phyloP scores from a whole-genome alignment of 2,888 invertebrate genomes.

The Cephus runcator region DNA sequence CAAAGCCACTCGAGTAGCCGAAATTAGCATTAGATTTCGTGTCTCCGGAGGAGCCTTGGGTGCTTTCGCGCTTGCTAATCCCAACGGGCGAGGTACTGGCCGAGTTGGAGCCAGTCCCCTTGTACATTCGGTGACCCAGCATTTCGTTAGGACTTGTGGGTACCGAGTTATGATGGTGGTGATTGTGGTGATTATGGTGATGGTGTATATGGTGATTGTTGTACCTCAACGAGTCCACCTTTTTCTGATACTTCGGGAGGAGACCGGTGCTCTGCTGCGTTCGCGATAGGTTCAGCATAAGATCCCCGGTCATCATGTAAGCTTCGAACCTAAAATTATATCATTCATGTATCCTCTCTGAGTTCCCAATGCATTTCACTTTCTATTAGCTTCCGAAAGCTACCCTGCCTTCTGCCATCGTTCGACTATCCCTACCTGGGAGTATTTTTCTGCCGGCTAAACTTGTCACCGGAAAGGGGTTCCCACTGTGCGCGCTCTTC shows the following conservation, averaged over 20 bases:
- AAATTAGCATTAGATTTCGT: conserved; percentile 43
- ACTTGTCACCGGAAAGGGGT: conserved; percentile 66
- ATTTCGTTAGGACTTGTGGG: conserved; percentile 77
- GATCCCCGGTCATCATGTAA: conserved; percentile 98
- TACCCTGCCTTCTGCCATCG: background rate
- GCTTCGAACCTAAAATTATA: conserved; percentile 80
- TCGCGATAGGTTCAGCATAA: conserved; percentile 91
- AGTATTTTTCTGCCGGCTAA: conserved; percentile 60
- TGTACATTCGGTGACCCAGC: conserved; percentile 69
- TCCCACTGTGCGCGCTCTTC: conserved; percentile 70
- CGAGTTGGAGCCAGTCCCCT: conserved; percentile 65
- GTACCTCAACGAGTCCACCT: conserved; percentile 69
- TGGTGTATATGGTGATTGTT: conserved; percentile 72
- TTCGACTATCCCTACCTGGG: conserved; percentile 49
- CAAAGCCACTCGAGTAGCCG: conserved; percentile 70
- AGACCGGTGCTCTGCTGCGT: conserved; percentile 77
- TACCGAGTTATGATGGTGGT: conserved; percentile 71
- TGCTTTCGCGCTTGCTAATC: conserved; percentile 67
- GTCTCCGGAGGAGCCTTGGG: conserved; percentile 23
- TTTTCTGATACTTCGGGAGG: conserved; percentile 71
- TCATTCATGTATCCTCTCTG: background rate
- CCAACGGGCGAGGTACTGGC: conserved; percentile 69
- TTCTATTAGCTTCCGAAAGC: background rate
- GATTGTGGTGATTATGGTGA: conserved; percentile 68
- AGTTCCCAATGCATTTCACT: background rate